Evolutionary conservation across 2,797 vertebrate species (phyloP), one percentile per base, ranked within the genome.

Genomic region (Buceros bicornis): DNA sequence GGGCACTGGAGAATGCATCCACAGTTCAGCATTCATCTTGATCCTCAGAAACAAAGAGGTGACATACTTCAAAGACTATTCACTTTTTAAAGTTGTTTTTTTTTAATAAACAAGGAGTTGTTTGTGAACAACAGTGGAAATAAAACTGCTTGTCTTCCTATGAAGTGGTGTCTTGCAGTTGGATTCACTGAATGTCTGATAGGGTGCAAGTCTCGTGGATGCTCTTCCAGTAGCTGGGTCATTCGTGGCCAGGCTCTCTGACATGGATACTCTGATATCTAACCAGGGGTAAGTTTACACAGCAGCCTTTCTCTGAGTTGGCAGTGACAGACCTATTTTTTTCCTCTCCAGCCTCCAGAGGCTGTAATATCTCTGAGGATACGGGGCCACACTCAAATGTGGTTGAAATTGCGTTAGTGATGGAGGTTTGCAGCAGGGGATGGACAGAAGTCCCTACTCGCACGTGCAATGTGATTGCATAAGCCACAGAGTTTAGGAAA

Each of bases 111-210:
- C 10, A 90, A 56, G 28, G 13, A 77, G 15, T 25, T 89, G 53
- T 48, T 91, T 87, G 47, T 69, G 45, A 83, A 61, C 28, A 89
- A 40, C 13, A 51, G 20, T 56, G 22, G 47, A 81, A 91, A 72
- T 69, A 86, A 78, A 6, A n/a, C 43, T 37, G 19, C 29, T 53
- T 66, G 54, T 42, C 35, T 76, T 82, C 21, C 54, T 71, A 28
- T 24, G 54, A 86, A 86, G 47, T 13, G 78, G 37, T 50, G 48
- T 58, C 5, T 8, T 60, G 53, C 33, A 74, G 5, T 48, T 89
- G 19, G 29, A 80, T 73, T 94, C 47, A 54, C 47, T 62, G 51
- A 48, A 48, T 43, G 8, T 57, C 62, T 42, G 18, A 73, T 8
- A 61, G 37, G 21, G 19, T 69, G 18, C 35, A 73, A 25, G 40